These are phyloP conservation scores for Cephalopholis sonnerati DNA, from an alignment of 2,113 vertebrate species.

Conservation along the genomic window DNA sequence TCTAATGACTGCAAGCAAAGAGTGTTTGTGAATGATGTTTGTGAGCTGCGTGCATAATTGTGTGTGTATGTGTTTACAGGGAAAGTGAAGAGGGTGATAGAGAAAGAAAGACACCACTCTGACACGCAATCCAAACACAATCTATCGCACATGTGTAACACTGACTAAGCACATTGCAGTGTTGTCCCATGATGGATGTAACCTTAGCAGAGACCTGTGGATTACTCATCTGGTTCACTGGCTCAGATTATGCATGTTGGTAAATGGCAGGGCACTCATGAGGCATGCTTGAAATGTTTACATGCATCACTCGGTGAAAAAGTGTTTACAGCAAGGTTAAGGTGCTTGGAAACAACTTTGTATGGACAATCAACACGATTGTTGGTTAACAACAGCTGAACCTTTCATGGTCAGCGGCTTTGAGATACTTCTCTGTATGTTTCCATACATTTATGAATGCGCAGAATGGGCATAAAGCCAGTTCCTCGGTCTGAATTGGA, in stretches of 20 bases:
- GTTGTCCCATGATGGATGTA: conserved; percentile 1
- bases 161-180: conserved; percentile 27
- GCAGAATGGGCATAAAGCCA: not conserved
- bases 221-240: not conserved
- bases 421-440: conserved; percentile 1
- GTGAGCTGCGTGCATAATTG: conserved; percentile 46
- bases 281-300: not conserved
- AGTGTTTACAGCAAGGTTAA: conserved; percentile 7
- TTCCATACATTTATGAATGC: conserved; percentile 1
- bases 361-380: not conserved
- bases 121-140: conserved; percentile 26
- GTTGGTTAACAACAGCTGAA: conserved; percentile 12
- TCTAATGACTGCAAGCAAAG: conserved; percentile 59
- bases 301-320: conserved; percentile 12
- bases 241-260: conserved; percentile 1
- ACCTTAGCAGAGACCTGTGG: not conserved
- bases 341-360: not conserved
- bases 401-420: conserved; percentile 39
- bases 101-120: not conserved
- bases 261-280: not conserved
- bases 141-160: not conserved
- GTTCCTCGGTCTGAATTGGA: no score
- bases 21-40: conserved; percentile 48
- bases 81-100: conserved; percentile 19
- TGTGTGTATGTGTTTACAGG: conserved; percentile 35